These are phyloP conservation scores for Xiphorhynchus erythropygius DNA, from an alignment of 2,797 vertebrate genomes.

Conservation along the genomic window DNA sequence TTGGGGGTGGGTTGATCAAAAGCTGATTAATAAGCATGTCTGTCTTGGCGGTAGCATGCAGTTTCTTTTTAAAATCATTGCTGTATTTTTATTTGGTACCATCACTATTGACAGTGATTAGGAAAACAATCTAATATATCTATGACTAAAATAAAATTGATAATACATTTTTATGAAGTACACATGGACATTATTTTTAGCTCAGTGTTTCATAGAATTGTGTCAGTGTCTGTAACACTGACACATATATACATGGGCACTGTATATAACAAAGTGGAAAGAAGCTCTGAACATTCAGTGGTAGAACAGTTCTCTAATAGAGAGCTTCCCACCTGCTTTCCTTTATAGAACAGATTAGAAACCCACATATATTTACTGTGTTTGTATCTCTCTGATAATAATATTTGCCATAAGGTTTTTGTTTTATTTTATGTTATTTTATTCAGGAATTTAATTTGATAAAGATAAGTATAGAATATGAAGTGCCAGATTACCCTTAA, in stretches of 20 bases:
- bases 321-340: not conserved
- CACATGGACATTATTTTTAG: not conserved
- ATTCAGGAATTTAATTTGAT: slow-evolving; percentile 5
- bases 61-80: slow-evolving; percentile 21
- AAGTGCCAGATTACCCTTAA: not conserved
- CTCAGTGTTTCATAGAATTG: not conserved
- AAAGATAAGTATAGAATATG: not conserved
- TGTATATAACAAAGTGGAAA: not conserved
- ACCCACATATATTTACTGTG: not conserved
- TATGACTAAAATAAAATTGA: slow-evolving; percentile 34
- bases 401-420: not conserved
- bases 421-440: not conserved
- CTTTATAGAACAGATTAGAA: not conserved
- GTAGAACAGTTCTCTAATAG: not conserved
- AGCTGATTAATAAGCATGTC: slow-evolving; percentile 55
- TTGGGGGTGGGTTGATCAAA: not conserved
- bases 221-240: not conserved
- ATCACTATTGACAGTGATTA: slow-evolving; percentile 25
- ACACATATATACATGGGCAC: no score
- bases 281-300: not conserved
- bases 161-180: not conserved
- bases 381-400: not conserved
- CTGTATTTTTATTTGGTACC: slow-evolving; percentile 44
- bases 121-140: not conserved
- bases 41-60: not conserved